These are phyloP conservation scores for Bombus superbus DNA, from an alignment of 1,140 invertebrate species.

Conservation along the genomic window DNA sequence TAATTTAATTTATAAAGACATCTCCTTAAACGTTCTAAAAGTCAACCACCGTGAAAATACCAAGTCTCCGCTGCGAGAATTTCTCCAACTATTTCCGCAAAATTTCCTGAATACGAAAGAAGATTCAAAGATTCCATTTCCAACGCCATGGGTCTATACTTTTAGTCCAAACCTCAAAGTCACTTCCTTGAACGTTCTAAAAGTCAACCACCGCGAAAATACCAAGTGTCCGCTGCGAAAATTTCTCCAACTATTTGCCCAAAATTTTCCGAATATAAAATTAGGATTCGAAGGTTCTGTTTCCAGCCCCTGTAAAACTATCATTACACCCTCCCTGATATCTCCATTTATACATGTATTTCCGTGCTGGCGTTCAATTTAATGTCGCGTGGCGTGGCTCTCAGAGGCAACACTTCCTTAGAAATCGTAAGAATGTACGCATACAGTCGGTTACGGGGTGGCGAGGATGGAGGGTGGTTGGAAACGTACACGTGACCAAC, in stretches of 20 bases:
- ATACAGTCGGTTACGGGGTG: slow-evolving; percentile 1
- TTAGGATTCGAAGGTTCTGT: neutral
- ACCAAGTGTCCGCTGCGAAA: too few species aligned
- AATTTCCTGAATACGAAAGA: neutral
- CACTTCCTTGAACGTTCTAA: rapidly evolving
- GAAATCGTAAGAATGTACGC: slow-evolving; percentile 64
- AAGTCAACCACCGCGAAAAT: too few species aligned
- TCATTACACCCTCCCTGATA: neutral
- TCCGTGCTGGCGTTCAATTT: slow-evolving; percentile 9
- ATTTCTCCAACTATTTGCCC: too few species aligned
- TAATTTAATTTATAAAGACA: too few species aligned
- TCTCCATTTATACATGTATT: neutral
- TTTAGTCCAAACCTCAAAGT: too few species aligned
- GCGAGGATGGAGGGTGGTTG: slow-evolving; percentile 5
- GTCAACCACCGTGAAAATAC: too few species aligned
- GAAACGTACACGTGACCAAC: slow-evolving; percentile 68
- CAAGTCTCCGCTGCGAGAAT: too few species aligned
- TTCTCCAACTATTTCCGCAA: too few species aligned
- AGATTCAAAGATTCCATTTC: neutral
- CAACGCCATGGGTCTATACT: too few species aligned
- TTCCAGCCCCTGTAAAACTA: neutral
- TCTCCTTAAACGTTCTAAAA: too few species aligned
- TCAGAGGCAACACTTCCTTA: slow-evolving; percentile 48
- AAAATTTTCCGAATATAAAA: neutral
- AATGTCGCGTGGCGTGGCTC: slow-evolving; percentile 2